Conservation (phyloP, 92 coral and sea anemone genomes). For the Actinernus sp. region DNA sequence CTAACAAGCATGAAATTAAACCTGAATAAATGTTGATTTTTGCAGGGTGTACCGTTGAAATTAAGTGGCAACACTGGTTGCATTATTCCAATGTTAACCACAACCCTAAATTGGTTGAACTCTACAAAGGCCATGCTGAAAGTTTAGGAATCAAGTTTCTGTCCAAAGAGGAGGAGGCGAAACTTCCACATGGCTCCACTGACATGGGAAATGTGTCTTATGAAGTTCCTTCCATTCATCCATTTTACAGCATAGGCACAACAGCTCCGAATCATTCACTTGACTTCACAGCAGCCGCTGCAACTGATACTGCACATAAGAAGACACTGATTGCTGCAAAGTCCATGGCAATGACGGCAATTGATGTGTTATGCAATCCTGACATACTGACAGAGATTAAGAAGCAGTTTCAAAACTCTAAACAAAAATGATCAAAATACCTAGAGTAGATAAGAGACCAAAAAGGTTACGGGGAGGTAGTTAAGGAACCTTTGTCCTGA, state of each 20-base stretch:
- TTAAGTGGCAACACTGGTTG: conserved; percentile 38
- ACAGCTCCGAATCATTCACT: conserved; percentile 68
- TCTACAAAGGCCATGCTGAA: conserved; percentile 70
- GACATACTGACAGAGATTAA: conserved; percentile 44
- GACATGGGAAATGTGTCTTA: conserved; percentile 89
- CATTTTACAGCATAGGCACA: conserved; percentile 56
- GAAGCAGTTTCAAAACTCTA: conserved; percentile 46
- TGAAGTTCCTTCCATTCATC: conserved; percentile 62
- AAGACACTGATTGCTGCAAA: conserved; percentile 79
- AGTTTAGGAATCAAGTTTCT: conserved; percentile 46
- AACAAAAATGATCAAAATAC: no score
- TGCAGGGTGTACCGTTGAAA: conserved; percentile 61
- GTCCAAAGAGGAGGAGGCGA: conserved; percentile 6
- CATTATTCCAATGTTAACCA: conserved; percentile 39
- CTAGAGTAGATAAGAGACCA: no score
- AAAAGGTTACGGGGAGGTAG: no score
- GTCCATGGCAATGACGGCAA: conserved; percentile 80
- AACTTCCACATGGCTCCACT: conserved; percentile 64
- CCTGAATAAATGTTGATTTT: no score
- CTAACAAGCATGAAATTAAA: no score
- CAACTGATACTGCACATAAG: conserved; percentile 61
- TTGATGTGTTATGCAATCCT: conserved; percentile 70
- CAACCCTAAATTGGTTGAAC: conserved; percentile 60
- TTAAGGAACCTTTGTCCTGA: no score
- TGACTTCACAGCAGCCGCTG: conserved; percentile 69